Base-by-base conservation (phyloP, 2,797 vertebrate species). In the Trematomus bernacchii region DNA sequence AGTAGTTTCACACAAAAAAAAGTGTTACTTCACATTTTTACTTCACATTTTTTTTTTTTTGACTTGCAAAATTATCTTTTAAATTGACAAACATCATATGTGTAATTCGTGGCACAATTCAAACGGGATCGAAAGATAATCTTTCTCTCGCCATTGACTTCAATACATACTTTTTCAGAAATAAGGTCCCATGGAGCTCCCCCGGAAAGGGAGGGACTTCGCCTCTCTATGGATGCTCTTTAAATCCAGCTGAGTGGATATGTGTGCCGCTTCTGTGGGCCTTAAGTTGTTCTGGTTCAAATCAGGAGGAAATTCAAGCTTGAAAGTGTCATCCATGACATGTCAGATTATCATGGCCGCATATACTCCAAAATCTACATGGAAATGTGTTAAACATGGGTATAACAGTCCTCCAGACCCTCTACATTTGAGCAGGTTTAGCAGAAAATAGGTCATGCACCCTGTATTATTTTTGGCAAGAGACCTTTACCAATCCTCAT, bases 201-300 rank as follows among this genome's bases (percentile, higher is more conserved):
- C 2, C 27, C 27, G 27, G 27, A 27, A 27, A 1, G 27, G 27
- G 27, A 27, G 27, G 4, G 27, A 27, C 27, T 27, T 27, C 27
- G 27, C 27, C 27, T 27, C 27, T 27, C 27, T 27, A 27, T 27
- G 27, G 27, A 44, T 57, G 13, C 50, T 66, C 42, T 48, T 48
- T 33, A 3, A 19, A 53, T 61, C 51, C 21, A 65, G 0, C 14
- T 9, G 14, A 9, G n/a, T 42, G 43, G 52, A 52, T 30, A 6
- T 48, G 51, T 33, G 27, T 47, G 65, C 40, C 61, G 55, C 58
- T 80, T 58, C 23, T 30, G 47, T 48, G 18, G 30, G 58, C 16
- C 13, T 27, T 8, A 43, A 14, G 37, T 40, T 37, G 33, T 23
- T 10, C 52, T 18, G 44, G 9, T 50, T 40, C 2, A 15, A n/a